Percentiles rank a stretch among this genome's conserved stretches.
phyloP scores from a whole-genome alignment of 2,888 invertebrate genomes.

The Spatulosminthurus flaviceps region DNA sequence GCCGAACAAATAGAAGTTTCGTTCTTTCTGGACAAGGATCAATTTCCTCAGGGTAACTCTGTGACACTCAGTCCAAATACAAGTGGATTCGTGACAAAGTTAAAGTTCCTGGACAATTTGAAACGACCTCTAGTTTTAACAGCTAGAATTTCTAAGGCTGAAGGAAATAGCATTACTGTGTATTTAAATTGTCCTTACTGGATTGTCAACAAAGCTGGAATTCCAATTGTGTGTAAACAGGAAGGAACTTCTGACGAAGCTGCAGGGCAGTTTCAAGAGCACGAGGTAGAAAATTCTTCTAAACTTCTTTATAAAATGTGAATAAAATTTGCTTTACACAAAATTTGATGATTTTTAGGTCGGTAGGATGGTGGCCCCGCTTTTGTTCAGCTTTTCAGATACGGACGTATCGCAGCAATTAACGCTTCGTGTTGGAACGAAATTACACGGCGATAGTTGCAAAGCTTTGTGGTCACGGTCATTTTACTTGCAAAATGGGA shows the following conservation, averaged over 20 bases:
- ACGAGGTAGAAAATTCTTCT: slow-evolving; percentile 75
- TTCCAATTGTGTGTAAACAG: slow-evolving; percentile 94
- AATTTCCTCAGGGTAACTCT: slow-evolving; percentile 79
- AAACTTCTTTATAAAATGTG: slow-evolving; percentile 13
- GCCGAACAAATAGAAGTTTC: slow-evolving; percentile 78
- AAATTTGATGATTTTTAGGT: slow-evolving; percentile 40
- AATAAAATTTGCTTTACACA: neutral
- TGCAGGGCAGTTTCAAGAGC: slow-evolving; percentile 89
- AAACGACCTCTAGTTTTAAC: slow-evolving; percentile 80
- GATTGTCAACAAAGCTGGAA: slow-evolving; percentile 94
- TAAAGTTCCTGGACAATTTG: slow-evolving; percentile 79
- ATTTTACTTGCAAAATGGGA: slow-evolving; percentile 84
- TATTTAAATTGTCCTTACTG: slow-evolving; percentile 75
- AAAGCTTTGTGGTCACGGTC: slow-evolving; percentile 83
- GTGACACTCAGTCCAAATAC: slow-evolving; percentile 69
- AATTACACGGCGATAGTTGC: slow-evolving; percentile 69
- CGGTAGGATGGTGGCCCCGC: slow-evolving; percentile 82
- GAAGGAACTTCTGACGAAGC: slow-evolving; percentile 81
- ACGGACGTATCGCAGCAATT: slow-evolving; percentile 83
- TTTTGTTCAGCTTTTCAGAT: slow-evolving; percentile 93
- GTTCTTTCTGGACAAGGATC: slow-evolving; percentile 77
- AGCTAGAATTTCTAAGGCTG: slow-evolving; percentile 73
- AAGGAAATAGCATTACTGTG: slow-evolving; percentile 74
- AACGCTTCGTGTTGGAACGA: slow-evolving; percentile 75
- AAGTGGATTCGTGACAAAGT: slow-evolving; percentile 72